Evolutionary conservation across 2,797 vertebrate genomes (phyloP).

Genomic region (Nyctalus aviator): DNA sequence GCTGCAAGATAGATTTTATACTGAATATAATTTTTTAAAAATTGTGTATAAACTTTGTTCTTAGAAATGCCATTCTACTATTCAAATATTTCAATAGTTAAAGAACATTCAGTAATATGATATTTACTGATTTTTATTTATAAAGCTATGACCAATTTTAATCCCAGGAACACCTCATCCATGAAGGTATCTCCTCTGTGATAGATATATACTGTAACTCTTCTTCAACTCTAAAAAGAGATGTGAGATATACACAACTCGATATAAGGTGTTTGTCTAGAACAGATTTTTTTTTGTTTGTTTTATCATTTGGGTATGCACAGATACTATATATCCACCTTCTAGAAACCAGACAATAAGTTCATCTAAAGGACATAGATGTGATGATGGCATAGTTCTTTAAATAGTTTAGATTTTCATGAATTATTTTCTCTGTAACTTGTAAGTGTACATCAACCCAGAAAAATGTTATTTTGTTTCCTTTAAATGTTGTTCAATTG

Average conservation of each 20-base stretch:
- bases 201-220: neutral
- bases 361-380: neutral
- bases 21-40: neutral
- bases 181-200: neutral
- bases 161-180: neutral
- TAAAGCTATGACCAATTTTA: neutral
- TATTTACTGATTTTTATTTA: neutral
- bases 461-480: neutral
- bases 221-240: neutral
- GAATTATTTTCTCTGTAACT: neutral
- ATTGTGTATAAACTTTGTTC: neutral
- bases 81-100: neutral
- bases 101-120: neutral
- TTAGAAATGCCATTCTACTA: neutral
- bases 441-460: neutral
- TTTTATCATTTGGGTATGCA: neutral
- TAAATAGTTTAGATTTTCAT: neutral
- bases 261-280: neutral
- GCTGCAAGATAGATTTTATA: neutral
- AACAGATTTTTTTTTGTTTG: neutral
- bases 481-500: neutral
- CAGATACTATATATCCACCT: neutral
- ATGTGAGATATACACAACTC: accelerated
- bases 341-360: neutral
- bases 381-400: neutral